A percentile compares a stretch with the other conserved stretches of the same genome.
Evolutionary conservation across 2,113 vertebrate species (phyloP).

Genomic region (Gracilinanus agilis): DNA sequence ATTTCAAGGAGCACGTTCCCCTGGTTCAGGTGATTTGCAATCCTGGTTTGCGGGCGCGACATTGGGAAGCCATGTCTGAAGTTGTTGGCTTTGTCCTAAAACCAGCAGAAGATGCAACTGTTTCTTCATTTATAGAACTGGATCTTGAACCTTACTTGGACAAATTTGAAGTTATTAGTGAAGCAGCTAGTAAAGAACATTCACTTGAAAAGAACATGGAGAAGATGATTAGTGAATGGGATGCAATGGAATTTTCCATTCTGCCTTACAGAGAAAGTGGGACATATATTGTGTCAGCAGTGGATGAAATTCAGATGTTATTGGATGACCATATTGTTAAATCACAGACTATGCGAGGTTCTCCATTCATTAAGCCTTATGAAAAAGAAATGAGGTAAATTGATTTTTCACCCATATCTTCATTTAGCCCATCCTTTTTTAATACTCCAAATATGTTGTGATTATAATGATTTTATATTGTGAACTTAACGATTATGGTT

Average conservation of each 20-base stretch:
- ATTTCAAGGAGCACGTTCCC: conserved; percentile 89
- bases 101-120: conserved; percentile 83
- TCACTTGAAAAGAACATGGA: conserved; percentile 91
- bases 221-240: conserved; percentile 91
- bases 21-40: conserved; percentile 92
- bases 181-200: conserved; percentile 91
- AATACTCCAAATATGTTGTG: neutral
- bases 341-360: conserved; percentile 93
- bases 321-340: conserved; percentile 94
- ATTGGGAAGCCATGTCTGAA: conserved; percentile 90
- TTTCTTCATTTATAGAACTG: conserved; percentile 88
- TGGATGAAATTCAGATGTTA: conserved; percentile 92
- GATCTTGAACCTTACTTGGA: conserved; percentile 86
- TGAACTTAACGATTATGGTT: conserved; percentile 32
- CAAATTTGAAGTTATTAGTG: conserved; percentile 88
- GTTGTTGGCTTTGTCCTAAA: conserved; percentile 83
- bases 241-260: conserved; percentile 87
- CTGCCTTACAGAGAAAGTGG: conserved; percentile 89
- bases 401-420: neutral
- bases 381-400: conserved; percentile 89
- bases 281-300: conserved; percentile 89
- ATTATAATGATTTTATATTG: conserved; percentile 7
- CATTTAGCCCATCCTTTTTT: neutral
- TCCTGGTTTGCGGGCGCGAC: conserved; percentile 89
- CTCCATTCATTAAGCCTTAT: conserved; percentile 91